Conservation (phyloP, 2,888 invertebrate genomes). For the Coecobrya sp. region DNA sequence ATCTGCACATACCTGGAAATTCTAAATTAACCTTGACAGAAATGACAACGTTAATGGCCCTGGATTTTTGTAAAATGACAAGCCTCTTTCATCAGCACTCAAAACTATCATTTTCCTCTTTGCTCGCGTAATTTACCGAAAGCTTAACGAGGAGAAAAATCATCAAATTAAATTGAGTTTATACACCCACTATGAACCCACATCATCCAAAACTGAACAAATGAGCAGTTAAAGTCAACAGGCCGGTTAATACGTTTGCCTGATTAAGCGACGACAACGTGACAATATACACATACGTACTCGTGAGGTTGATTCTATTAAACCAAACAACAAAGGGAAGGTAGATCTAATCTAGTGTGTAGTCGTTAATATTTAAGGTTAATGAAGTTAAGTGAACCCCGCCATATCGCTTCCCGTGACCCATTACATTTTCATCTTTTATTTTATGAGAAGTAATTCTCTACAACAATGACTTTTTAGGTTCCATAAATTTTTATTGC, state of each 20-base stretch:
- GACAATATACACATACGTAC: not conserved
- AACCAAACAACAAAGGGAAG: not conserved
- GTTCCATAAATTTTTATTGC: conserved; percentile 73
- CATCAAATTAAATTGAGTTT: conserved; percentile 50
- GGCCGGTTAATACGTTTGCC: not conserved
- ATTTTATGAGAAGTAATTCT: conserved; percentile 11
- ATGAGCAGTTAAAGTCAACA: not conserved
- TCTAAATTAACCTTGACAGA: conserved; percentile 55
- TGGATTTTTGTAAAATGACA: not conserved
- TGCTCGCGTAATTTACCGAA: not conserved
- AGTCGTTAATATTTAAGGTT: not conserved
- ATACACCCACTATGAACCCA: not conserved
- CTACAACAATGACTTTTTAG: conserved; percentile 5
- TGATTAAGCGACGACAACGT: not conserved
- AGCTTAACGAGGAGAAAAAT: not conserved
- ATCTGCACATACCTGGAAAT: conserved; percentile 29
- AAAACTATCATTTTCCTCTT: too few relatives aligned
- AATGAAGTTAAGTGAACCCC: conserved; percentile 40
- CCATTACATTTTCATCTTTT: conserved; percentile 63
- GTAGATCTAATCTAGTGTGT: not conserved
- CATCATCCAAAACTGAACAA: conserved; percentile 53
- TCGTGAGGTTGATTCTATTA: not conserved
- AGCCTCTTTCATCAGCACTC: not conserved
- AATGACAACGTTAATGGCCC: conserved; percentile 48
- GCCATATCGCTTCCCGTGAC: conserved; percentile 55